Evolutionary conservation across 2,888 invertebrate species (phyloP), one percentile per base, ranked within the genome.

Genomic region (Phyto melanocephala): DNA sequence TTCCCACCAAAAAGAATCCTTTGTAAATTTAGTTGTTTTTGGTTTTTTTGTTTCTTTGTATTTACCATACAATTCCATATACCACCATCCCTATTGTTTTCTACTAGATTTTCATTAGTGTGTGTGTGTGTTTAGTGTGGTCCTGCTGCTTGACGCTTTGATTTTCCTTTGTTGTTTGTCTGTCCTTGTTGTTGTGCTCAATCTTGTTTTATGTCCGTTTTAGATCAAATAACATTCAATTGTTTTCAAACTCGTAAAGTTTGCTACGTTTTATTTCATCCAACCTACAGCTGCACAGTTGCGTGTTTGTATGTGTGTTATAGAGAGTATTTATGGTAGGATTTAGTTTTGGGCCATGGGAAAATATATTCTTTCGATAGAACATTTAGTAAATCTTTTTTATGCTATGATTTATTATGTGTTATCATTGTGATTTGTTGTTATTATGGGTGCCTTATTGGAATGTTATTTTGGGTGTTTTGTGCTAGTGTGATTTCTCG

Each of bases 61-160:
- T 35, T 62, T n/a, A n/a, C n/a, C n/a, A n/a, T n/a, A n/a, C 3
- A 28, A 20, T 40, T 67, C 52, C 35, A 42, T 56, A 45, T 52
- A 71, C 58, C 50, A 70, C 78, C 80, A 70, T 68, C 22, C 42
- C 70, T n/a, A 6, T 28, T 17, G 11, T 56, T 33, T 62, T 33
- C 2, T 28, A 1, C 3, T n/a, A 22, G 11, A 7, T 17, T n/a
- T 33, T 47, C 6, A 47, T 47, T 4, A 1, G 11, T 11, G 40
- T 56, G 15, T 67, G 24, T 62, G 37, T 72, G 15, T 45, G 33
- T 33, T 42, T 63, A 67, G 60, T 79, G 54, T 79, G 45, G 70
- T 80, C 81, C 75, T 79, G 80, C 84, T 81, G 79, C 84, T 83
- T 82, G 80, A 83, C 80, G 84, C 80, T 78, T 80, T 81, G 75